These are phyloP conservation scores for Melanerpes formicivorus DNA, from an alignment of 2,113 vertebrate species.

Conservation along the genomic window DNA sequence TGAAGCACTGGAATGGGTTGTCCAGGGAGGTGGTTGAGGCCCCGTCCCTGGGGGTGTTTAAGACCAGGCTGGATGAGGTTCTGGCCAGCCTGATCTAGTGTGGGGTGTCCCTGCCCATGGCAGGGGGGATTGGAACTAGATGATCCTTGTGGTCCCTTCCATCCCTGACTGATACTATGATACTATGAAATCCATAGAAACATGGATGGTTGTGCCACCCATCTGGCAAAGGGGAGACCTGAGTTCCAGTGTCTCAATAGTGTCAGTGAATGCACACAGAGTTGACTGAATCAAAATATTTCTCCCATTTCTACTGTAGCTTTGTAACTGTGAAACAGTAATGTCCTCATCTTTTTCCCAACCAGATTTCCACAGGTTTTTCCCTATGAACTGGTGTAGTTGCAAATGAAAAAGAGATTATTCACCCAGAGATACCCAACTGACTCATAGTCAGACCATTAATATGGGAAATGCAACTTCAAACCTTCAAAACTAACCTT, in stretches of 20 bases:
- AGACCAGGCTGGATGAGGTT: too few relatives aligned
- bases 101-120: too few relatives aligned
- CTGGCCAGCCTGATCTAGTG: too few relatives aligned
- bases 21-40: too few relatives aligned
- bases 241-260: background rate
- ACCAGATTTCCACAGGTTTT: slow-evolving; percentile 13
- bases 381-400: background rate
- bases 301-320: background rate
- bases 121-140: too few relatives aligned
- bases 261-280: slow-evolving; percentile 2
- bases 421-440: background rate
- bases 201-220: background rate
- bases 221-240: slow-evolving; percentile 15
- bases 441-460: background rate
- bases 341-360: background rate
- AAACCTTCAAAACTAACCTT: slow-evolving; percentile 7
- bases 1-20: too few relatives aligned
- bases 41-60: too few relatives aligned
- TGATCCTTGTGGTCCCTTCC: too few relatives aligned
- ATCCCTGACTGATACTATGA: too few relatives aligned
- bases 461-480: background rate
- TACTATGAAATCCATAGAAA: slow-evolving; percentile 2
- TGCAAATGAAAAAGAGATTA: background rate
- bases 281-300: slow-evolving; percentile 15
- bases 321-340: background rate